phyloP scores from a whole-genome alignment of 2,113 vertebrate genomes.

The Pterocles gutturalis region DNA sequence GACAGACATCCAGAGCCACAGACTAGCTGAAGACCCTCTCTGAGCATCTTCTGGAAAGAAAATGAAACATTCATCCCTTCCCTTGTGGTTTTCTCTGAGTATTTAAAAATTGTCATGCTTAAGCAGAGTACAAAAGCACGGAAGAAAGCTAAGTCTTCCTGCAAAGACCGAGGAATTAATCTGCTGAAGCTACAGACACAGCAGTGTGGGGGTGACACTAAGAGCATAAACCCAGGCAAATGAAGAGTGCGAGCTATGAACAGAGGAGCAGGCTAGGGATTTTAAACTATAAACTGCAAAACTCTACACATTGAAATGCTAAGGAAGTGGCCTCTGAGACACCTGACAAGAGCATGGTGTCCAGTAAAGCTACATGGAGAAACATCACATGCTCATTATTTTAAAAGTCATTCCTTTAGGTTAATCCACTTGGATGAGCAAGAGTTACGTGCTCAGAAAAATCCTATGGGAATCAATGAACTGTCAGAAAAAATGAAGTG shows the following conservation, averaged over 20 bases:
- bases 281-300: background rate
- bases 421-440: background rate
- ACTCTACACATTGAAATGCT: background rate
- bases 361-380: background rate
- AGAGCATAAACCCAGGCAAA: background rate
- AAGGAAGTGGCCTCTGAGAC: rapidly evolving
- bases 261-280: background rate
- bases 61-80: background rate
- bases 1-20: background rate
- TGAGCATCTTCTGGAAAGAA: background rate
- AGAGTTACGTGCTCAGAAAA: background rate
- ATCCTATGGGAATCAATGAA: background rate
- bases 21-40: background rate
- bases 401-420: background rate
- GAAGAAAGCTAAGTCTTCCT: background rate
- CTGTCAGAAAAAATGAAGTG: background rate
- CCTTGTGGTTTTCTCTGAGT: too few species aligned
- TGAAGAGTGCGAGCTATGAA: background rate
- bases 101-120: background rate
- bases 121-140: rapidly evolving
- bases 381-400: background rate
- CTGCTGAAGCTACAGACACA: background rate
- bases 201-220: background rate
- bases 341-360: background rate
- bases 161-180: background rate